Evolutionary conservation across 1,140 invertebrate genomes (phyloP).

Genomic region (Phthorimaea operculella): DNA sequence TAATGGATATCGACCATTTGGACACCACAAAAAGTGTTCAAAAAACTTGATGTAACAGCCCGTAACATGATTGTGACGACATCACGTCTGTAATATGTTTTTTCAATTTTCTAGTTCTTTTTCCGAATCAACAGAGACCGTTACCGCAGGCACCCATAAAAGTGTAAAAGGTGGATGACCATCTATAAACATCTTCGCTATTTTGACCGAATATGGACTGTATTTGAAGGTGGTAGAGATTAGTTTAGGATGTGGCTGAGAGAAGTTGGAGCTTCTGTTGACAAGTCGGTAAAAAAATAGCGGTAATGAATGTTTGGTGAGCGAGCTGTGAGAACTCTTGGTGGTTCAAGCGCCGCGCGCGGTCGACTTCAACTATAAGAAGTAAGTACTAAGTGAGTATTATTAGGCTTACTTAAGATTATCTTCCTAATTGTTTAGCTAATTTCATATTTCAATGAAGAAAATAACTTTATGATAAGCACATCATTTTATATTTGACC

Average conservation of each 20-base stretch:
- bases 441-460: too few relatives aligned
- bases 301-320: not conserved
- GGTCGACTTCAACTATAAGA: too few relatives aligned
- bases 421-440: too few relatives aligned
- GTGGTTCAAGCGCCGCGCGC: too few relatives aligned
- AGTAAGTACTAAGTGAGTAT: too few relatives aligned
- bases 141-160: slow-evolving; percentile 42
- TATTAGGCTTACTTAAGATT: too few relatives aligned
- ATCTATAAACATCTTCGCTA: not conserved
- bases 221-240: not conserved
- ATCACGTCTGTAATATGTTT: not conserved
- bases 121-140: slow-evolving; percentile 29
- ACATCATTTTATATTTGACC: too few relatives aligned
- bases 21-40: not conserved
- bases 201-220: not conserved
- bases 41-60: not conserved
- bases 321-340: not conserved
- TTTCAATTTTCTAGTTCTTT: slow-evolving; percentile 36
- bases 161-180: slow-evolving; percentile 43
- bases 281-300: not conserved
- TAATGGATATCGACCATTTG: too few relatives aligned
- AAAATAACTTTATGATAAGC: too few relatives aligned
- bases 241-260: not conserved
- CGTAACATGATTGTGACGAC: not conserved
- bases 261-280: not conserved